These are phyloP conservation scores for Muraenolepis orangiensis DNA, from an alignment of 2,797 vertebrate species.

Conservation along the genomic window DNA sequence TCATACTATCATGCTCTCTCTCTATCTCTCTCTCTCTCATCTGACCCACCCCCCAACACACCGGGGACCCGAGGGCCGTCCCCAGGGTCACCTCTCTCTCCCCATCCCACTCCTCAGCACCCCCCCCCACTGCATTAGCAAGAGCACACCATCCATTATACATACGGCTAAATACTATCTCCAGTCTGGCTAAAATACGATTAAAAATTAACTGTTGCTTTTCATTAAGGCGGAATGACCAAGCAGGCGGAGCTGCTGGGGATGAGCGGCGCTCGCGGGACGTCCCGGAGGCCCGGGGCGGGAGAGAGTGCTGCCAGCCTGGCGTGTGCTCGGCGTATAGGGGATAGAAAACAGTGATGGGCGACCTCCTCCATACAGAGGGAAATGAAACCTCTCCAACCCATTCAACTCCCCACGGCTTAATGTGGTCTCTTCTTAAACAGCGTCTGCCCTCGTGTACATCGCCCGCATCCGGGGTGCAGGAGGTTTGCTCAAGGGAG, in stretches of 20 bases:
- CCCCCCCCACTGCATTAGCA: constrained; percentile 40
- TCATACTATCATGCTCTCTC: neutral
- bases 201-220: constrained; percentile 60
- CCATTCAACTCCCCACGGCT: neutral
- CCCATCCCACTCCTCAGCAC: neutral
- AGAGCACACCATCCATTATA: constrained; percentile 55
- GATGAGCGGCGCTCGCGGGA: constrained; percentile 21
- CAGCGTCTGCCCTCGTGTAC: neutral
- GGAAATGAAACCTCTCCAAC: neutral
- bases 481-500: neutral
- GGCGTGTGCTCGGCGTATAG: too few species aligned
- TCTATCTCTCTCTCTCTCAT: neutral
- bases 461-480: neutral
- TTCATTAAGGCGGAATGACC: constrained; percentile 45
- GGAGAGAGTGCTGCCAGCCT: neutral
- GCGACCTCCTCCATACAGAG: neutral
- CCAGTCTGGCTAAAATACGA: constrained; percentile 48
- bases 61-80: too few species aligned
- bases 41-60: neutral
- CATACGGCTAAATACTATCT: constrained; percentile 58
- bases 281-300: neutral
- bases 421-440: constrained; percentile 11
- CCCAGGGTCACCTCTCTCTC: neutral
- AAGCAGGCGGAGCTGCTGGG: constrained; percentile 38
- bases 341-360: too few species aligned